These are phyloP conservation scores for Chrysolina oricalcia DNA, from an alignment of 2,888 invertebrate species.

Conservation along the genomic window DNA sequence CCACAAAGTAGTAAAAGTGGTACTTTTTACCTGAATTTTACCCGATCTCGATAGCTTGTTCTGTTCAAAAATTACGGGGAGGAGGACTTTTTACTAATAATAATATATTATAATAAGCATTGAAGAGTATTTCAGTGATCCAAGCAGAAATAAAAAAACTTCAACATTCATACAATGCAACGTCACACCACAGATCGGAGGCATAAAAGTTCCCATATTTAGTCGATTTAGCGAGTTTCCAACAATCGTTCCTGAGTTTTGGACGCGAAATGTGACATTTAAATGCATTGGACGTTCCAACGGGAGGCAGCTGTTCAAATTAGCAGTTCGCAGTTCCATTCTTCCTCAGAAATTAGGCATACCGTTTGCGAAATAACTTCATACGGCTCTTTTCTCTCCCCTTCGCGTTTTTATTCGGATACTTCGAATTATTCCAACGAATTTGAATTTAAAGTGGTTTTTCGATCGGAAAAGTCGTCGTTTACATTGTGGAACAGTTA, in stretches of 20 bases:
- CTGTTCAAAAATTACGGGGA: too few relatives aligned
- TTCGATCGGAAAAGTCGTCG: not conserved
- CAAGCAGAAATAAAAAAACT: constrained; percentile 1
- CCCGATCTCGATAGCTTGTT: too few relatives aligned
- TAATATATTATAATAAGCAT: too few relatives aligned
- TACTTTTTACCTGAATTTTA: too few relatives aligned
- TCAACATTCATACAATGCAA: constrained; percentile 16
- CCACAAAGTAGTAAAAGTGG: too few relatives aligned
- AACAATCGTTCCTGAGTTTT: constrained; percentile 62
- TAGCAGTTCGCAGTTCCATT: constrained; percentile 55
- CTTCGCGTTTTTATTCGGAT: constrained; percentile 20
- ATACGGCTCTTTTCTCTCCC: constrained; percentile 30
- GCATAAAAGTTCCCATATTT: constrained; percentile 37
- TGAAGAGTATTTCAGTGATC: too few relatives aligned
- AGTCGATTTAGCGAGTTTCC: constrained; percentile 36
- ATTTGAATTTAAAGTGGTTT: constrained; percentile 39
- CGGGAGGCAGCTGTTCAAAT: constrained; percentile 60
- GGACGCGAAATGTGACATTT: constrained; percentile 67
- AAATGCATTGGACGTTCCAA: constrained; percentile 68
- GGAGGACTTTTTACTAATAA: too few relatives aligned
- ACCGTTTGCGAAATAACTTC: constrained; percentile 34
- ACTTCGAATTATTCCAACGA: constrained; percentile 23
- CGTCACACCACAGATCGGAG: constrained; percentile 29
- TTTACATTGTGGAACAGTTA: constrained; percentile 20
- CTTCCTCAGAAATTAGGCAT: constrained; percentile 52